These are phyloP conservation scores for Rafetus swinhoei DNA, from an alignment of 2,113 vertebrate genomes.

Conservation along the genomic window DNA sequence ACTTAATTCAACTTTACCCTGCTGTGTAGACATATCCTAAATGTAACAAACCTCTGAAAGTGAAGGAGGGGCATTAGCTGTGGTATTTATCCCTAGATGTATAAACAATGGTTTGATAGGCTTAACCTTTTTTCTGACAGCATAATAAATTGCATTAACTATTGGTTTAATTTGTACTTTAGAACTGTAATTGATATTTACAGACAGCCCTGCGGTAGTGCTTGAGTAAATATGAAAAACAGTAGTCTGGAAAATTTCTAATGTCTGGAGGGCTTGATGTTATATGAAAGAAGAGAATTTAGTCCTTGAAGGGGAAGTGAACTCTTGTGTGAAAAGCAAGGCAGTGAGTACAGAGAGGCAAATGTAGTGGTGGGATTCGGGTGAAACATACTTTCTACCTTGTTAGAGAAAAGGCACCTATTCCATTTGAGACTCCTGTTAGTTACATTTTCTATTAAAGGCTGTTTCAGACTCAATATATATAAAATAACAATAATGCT, in stretches of 20 bases:
- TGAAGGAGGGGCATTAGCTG: background rate
- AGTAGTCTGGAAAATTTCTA: background rate
- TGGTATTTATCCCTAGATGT: background rate
- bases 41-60: background rate
- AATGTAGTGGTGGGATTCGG: background rate
- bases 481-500: background rate
- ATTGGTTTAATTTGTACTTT: background rate
- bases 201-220: background rate
- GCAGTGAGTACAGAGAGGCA: background rate
- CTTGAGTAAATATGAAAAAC: background rate
- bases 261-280: accelerated
- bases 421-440: background rate
- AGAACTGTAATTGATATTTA: background rate
- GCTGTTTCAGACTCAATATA: background rate
- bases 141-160: background rate
- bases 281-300: background rate
- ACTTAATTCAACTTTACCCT: too few relatives aligned
- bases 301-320: background rate
- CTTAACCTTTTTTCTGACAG: background rate
- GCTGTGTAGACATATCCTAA: too few relatives aligned
- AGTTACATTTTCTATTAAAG: background rate
- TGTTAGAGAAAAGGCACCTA: background rate
- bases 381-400: background rate
- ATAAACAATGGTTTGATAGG: background rate
- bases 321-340: background rate